Evolutionary conservation across 2,113 vertebrate genomes (phyloP).

Genomic region (Ramphastos sulfuratus): DNA sequence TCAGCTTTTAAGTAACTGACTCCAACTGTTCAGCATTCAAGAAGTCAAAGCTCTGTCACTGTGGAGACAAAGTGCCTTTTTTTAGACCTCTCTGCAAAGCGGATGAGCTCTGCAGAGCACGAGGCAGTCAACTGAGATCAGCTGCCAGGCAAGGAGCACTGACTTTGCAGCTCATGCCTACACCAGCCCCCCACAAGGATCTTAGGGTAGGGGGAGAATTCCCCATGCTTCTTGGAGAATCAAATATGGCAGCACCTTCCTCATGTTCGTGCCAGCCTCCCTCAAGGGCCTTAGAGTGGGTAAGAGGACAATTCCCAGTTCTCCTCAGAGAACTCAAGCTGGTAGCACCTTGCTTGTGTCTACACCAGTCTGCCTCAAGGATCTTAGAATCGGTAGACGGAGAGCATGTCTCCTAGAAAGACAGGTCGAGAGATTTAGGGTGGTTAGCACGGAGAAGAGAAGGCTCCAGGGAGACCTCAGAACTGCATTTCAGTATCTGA

Average conservation of each 20-base stretch:
- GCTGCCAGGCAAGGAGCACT: not conserved
- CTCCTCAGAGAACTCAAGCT: no score
- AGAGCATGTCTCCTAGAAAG: no score
- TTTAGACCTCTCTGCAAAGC: not conserved
- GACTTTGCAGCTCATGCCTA: rapidly evolving
- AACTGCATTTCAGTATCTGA: no score
- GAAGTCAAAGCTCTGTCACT: not conserved
- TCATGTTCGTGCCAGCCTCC: no score
- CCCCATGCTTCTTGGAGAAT: not conserved
- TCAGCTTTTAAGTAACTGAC: not conserved
- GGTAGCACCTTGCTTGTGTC: no score
- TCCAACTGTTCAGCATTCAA: not conserved
- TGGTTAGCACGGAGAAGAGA: no score
- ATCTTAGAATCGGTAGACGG: no score
- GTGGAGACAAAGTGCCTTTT: not conserved
- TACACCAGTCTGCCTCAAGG: no score
- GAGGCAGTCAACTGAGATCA: not conserved
- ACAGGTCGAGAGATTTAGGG: no score
- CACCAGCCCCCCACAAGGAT: not conserved
- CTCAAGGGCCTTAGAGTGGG: no score
- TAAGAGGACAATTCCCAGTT: no score
- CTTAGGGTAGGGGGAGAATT: not conserved
- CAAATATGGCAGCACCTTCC: not conserved
- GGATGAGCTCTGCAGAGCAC: not conserved
- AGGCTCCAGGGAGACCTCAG: no score